phyloP scores from a whole-genome alignment of 1,140 invertebrate species.

The Lanistes nyassanus region DNA sequence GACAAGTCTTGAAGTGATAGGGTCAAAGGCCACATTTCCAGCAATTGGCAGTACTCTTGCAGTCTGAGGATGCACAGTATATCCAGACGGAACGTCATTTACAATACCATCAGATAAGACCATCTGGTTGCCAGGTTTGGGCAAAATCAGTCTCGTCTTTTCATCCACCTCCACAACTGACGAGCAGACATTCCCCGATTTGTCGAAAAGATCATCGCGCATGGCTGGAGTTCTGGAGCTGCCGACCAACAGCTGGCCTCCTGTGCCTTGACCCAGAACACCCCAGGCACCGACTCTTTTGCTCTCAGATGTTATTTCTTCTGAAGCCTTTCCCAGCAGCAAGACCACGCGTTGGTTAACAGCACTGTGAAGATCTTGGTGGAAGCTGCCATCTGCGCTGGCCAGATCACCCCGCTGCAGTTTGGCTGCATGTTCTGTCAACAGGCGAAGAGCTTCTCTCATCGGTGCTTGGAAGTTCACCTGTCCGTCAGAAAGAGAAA shows the following conservation, averaged over 20 bases:
- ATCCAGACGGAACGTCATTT: constrained; percentile 43
- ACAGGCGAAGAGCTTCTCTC: constrained; percentile 49
- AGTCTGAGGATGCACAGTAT: constrained; percentile 61
- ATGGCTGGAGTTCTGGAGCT: constrained; percentile 47
- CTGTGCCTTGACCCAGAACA: constrained; percentile 57
- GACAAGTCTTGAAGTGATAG: constrained; percentile 53
- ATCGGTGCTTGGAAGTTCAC: constrained; percentile 53
- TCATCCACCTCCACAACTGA: constrained; percentile 34
- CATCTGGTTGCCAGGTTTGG: constrained; percentile 52
- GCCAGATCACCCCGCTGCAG: constrained; percentile 47
- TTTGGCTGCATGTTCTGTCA: constrained; percentile 53
- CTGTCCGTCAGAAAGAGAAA: constrained; percentile 27
- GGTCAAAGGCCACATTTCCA: constrained; percentile 60
- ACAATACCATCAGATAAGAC: constrained; percentile 48
- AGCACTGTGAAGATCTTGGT: constrained; percentile 42
- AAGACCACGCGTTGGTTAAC: constrained; percentile 44
- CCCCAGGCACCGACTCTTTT: constrained; percentile 57
- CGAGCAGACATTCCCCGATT: constrained; percentile 1
- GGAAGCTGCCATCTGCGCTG: constrained; percentile 44
- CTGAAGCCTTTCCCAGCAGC: constrained; percentile 55
- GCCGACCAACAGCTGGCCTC: constrained; percentile 46
- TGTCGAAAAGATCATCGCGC: constrained; percentile 51
- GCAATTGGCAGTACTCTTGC: constrained; percentile 57
- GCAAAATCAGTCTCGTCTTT: constrained; percentile 51
- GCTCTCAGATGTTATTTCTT: constrained; percentile 48